Percentiles rank a stretch among this genome's conserved stretches.
phyloP scores from a whole-genome alignment of 1,140 invertebrate genomes.

The Mya arenaria region DNA sequence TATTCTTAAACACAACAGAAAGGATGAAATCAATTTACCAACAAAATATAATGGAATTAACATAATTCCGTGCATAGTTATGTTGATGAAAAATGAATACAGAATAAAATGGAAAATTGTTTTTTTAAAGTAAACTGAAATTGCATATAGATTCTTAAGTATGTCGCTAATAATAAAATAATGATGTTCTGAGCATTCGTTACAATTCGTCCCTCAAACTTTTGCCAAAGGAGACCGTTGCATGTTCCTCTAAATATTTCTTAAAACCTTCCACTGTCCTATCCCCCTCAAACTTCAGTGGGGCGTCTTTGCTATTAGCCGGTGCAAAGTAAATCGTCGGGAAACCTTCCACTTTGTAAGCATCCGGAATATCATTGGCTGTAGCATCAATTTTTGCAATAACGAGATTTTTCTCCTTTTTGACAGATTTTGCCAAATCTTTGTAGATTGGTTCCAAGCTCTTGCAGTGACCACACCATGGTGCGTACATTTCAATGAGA shows the following conservation, averaged over 20 bases:
- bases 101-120: too few relatives aligned
- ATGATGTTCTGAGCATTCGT: too few relatives aligned
- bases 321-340: slow-evolving; percentile 98
- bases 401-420: slow-evolving; percentile 90
- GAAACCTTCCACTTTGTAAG: slow-evolving; percentile 95
- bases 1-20: too few relatives aligned
- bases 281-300: slow-evolving; percentile 94
- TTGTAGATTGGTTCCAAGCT: slow-evolving; percentile 97
- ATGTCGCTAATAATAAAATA: too few relatives aligned
- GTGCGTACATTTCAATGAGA: slow-evolving; percentile 98
- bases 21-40: too few relatives aligned
- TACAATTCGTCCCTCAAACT: slow-evolving; percentile 77
- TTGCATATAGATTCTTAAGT: too few relatives aligned
- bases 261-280: slow-evolving; percentile 96
- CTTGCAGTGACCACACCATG: slow-evolving; percentile 99
- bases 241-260: slow-evolving; percentile 96
- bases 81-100: too few relatives aligned
- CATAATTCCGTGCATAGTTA: too few relatives aligned
- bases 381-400: slow-evolving; percentile 99
- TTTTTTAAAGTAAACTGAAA: too few relatives aligned
- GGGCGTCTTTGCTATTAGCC: slow-evolving; percentile 90
- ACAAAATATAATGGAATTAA: too few relatives aligned
- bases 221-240: slow-evolving; percentile 84
- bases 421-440: slow-evolving; percentile 94
- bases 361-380: slow-evolving; percentile 96